Conservation (phyloP, 2,113 vertebrate genomes). For the Athene cunicularia region DNA sequence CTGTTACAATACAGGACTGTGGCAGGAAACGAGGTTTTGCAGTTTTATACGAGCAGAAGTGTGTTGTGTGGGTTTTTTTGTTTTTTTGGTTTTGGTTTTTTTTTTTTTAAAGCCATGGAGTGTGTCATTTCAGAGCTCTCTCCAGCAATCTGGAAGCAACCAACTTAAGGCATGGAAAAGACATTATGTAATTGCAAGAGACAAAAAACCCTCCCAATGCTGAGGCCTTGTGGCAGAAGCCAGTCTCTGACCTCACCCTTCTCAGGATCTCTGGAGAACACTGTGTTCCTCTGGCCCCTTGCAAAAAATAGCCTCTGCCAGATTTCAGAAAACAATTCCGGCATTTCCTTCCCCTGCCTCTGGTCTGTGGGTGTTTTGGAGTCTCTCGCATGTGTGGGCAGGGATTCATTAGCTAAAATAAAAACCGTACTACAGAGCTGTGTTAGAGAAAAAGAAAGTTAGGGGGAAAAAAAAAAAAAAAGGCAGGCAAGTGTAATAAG, state of each 20-base stretch:
- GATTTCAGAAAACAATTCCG: slow-evolving; percentile 61
- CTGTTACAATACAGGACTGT: slow-evolving; percentile 49
- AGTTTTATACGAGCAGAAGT: slow-evolving; percentile 56
- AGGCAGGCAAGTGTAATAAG: slow-evolving; percentile 2
- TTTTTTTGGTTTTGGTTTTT: not conserved
- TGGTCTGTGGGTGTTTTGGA: slow-evolving; percentile 68
- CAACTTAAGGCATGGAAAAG: slow-evolving; percentile 63
- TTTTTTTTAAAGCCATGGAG: slow-evolving; percentile 2
- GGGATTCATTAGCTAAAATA: slow-evolving; percentile 71
- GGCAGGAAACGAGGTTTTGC: slow-evolving; percentile 70
- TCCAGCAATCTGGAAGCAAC: slow-evolving; percentile 61
- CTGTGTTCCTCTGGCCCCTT: slow-evolving; percentile 51
- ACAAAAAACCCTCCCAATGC: slow-evolving; percentile 21
- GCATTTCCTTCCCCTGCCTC: slow-evolving; percentile 68
- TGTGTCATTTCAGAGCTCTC: slow-evolving; percentile 50
- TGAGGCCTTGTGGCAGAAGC: slow-evolving; percentile 47
- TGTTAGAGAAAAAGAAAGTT: not conserved
- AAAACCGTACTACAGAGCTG: slow-evolving; percentile 41
- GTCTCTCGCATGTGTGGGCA: slow-evolving; percentile 55
- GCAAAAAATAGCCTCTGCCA: slow-evolving; percentile 32
- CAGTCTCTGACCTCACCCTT: slow-evolving; percentile 54
- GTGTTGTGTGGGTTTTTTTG: not conserved
- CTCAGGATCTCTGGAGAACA: slow-evolving; percentile 57
- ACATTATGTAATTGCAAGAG: slow-evolving; percentile 66
- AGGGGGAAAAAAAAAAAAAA: fast-evolving